These are phyloP conservation scores for Smittia aterrima DNA, from an alignment of 2,888 invertebrate species.

Conservation along the genomic window DNA sequence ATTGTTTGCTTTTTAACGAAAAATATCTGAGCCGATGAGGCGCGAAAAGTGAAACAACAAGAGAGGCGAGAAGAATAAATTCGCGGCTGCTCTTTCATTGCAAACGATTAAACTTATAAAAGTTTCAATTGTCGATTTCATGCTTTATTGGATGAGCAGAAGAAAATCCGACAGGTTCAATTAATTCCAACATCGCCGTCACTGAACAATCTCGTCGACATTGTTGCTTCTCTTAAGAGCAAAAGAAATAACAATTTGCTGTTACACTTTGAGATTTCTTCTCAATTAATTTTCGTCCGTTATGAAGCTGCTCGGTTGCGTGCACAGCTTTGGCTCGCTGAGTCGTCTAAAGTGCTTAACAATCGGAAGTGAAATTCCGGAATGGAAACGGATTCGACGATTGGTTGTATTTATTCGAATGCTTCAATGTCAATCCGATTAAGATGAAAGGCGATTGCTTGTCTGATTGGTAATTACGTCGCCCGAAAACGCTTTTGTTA, in stretches of 20 bases:
- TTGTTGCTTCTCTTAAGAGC: conserved; percentile 14
- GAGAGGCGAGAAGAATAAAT: background rate
- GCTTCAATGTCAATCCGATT: conserved; percentile 38
- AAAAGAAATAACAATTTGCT: conserved; percentile 24
- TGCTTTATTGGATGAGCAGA: conserved; percentile 3
- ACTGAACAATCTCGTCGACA: background rate
- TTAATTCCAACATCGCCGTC: background rate
- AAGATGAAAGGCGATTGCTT: conserved; percentile 20
- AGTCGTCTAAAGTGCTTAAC: background rate
- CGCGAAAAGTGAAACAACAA: conserved; percentile 15
- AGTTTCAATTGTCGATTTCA: conserved; percentile 32
- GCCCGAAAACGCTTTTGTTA: background rate
- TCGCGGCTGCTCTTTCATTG: background rate
- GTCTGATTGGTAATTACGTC: background rate
- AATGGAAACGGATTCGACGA: background rate
- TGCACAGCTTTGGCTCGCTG: background rate
- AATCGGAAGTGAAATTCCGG: conserved; percentile 32
- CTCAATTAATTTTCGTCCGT: conserved; percentile 35
- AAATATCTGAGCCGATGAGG: conserved; percentile 6
- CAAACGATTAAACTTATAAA: conserved; percentile 36
- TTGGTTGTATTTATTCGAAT: background rate
- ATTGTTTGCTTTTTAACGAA: background rate
- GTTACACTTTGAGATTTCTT: conserved; percentile 36
- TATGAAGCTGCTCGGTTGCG: conserved; percentile 36
- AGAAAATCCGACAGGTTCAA: conserved; percentile 11